Evolutionary conservation across 2,888 invertebrate genomes (phyloP).

Genomic region (Dendrolimus pini): DNA sequence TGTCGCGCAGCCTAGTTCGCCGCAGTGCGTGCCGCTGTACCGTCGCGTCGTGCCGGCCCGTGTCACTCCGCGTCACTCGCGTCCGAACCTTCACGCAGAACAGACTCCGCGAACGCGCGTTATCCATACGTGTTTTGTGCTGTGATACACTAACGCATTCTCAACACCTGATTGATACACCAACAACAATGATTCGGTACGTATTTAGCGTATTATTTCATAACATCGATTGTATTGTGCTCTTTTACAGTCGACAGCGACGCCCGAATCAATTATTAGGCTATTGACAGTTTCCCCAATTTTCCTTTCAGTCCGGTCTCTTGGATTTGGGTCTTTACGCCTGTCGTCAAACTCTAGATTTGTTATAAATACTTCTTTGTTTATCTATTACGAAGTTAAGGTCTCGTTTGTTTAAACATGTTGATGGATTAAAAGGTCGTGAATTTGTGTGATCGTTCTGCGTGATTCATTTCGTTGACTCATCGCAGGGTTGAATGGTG

Average conservation of each 20-base stretch:
- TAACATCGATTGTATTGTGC: not conserved
- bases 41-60: conserved; percentile 14
- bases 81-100: conserved; percentile 46
- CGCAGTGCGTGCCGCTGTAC: conserved; percentile 16
- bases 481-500: conserved; percentile 14
- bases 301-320: not conserved
- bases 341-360: not conserved
- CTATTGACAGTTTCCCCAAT: not conserved
- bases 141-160: conserved; percentile 30
- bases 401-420: not conserved
- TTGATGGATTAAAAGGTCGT: conserved; percentile 24
- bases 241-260: not conserved
- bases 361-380: not conserved
- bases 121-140: conserved; percentile 32
- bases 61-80: conserved; percentile 40
- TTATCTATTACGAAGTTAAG: not conserved
- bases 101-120: conserved; percentile 46
- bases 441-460: conserved; percentile 22
- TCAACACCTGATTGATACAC: conserved; percentile 5
- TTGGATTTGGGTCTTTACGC: too few species aligned
- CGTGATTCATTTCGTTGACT: conserved; percentile 32
- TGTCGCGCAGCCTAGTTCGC: conserved; percentile 10
- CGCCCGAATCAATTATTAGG: not conserved
- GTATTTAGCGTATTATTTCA: conserved; percentile 16
- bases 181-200: conserved; percentile 36